Evolutionary conservation across 2,113 vertebrate genomes (phyloP), one percentile per base, ranked within the genome.

Genomic region (Microtus ochrogaster): DNA sequence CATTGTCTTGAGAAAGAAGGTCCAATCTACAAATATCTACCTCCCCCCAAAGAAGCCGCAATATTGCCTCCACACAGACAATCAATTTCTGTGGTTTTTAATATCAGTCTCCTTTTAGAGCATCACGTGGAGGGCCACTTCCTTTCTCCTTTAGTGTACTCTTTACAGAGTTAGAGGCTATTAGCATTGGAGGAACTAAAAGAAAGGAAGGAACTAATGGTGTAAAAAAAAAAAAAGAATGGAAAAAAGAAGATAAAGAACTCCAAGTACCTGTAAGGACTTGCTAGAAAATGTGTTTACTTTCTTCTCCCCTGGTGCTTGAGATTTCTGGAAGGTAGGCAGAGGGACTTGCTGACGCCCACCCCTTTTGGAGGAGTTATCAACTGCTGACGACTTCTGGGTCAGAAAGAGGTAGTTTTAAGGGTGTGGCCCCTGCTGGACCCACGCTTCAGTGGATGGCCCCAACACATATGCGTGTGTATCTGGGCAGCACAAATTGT

Each of bases 111-210:
- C 47, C 47, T 66, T 73, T 93, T 73, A 77, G 74, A 84, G 52
- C 39, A 47, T 11, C 30, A 66, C 3, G 58, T 88, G 81, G 26
- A 58, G 76, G 41, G 16, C n/a, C 65, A 30, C 82, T 94, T 89
- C 49, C 8, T 44, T 96, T 96, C 36, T 73, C 41, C 44, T 68
- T n/a, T 33, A 55, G 41, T 12, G 8, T 28, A n/a, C 91, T 91
- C 78, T 97, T 92, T 88, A 92, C 76, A 87, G 90, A 86, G 95
- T 0, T 5, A 24, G 61, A 26, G 13, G 16, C 19, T 74, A 73
- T 83, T 89, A 49, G 73, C 74, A 86, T 1, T 39, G 82, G 95
- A 91, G 68, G 72, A 91, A 81, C 41, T 47, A 41, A 52, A 85
- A 28, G 52, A 94, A 68, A 33, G 21, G 47, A 91, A 97, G 68